Conservation (phyloP, 2,797 vertebrate species). For the Rhinichthys osculus region DNA sequence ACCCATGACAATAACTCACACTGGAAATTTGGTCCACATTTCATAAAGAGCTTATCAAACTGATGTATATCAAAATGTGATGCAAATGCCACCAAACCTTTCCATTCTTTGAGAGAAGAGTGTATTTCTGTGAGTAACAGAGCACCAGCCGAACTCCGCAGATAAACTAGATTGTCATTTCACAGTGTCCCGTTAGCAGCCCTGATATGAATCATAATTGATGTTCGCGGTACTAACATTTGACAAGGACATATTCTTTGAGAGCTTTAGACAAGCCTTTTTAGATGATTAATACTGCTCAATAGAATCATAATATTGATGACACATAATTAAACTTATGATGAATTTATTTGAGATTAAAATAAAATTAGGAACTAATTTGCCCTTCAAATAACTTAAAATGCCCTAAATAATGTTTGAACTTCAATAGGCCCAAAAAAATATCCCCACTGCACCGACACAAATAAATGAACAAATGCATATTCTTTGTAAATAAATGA, state of each 20-base stretch:
- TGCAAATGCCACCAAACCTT: conserved; percentile 35
- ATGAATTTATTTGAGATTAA: conserved; percentile 57
- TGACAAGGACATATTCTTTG: conserved; percentile 53
- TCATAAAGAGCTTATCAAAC: conserved; percentile 30
- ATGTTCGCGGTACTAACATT: conserved; percentile 47
- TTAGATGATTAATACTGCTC: conserved; percentile 57
- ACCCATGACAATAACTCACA: conserved; percentile 28
- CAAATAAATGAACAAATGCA: background rate
- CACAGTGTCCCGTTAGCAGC: conserved; percentile 32
- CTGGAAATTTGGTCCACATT: conserved; percentile 28
- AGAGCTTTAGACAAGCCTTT: conserved; percentile 45
- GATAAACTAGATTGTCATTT: conserved; percentile 53
- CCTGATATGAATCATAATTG: conserved; percentile 51
- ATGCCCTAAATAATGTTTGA: background rate
- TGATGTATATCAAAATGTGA: conserved; percentile 20
- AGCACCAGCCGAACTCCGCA: background rate
- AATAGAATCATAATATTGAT: conserved; percentile 53
- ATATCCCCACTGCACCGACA: background rate
- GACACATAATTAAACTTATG: conserved; percentile 56
- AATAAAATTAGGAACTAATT: conserved; percentile 51
- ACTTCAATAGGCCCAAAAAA: background rate
- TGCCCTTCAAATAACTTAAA: conserved; percentile 48
- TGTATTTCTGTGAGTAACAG: conserved; percentile 2
- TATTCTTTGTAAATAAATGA: background rate
- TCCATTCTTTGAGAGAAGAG: background rate